Conservation (phyloP, 2,113 vertebrate genomes). For the Emberiza fucata region DNA sequence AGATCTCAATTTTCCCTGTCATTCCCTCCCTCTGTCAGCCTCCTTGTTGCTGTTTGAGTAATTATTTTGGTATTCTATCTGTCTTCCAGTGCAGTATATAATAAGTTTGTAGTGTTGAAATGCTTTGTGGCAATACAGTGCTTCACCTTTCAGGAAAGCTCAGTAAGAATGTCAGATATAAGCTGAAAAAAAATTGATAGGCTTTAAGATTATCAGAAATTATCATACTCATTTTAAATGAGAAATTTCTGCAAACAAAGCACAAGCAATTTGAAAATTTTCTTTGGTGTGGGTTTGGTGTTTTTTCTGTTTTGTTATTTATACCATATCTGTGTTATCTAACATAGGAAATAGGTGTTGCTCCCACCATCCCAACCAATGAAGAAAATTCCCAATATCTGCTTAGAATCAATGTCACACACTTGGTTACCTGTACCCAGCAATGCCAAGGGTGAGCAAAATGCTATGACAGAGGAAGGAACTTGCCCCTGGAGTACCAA, state of each 20-base stretch:
- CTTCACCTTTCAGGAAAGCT: not conserved
- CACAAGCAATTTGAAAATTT: not conserved
- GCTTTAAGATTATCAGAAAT: not conserved
- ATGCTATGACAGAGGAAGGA: not conserved
- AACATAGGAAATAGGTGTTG: not conserved
- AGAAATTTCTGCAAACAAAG: not conserved
- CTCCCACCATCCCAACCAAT: not conserved
- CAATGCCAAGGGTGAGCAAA: not conserved
- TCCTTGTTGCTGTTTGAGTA: not conserved
- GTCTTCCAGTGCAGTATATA: not conserved
- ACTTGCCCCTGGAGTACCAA: not conserved
- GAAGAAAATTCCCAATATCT: not conserved
- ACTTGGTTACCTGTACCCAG: not conserved
- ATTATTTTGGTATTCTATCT: not conserved
- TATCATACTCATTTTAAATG: not conserved
- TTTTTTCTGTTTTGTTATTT: not conserved
- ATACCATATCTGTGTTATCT: not conserved
- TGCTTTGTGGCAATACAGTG: not conserved
- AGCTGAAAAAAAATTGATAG: not conserved
- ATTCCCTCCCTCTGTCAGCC: not conserved
- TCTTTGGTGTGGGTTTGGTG: not conserved
- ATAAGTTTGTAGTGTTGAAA: not conserved
- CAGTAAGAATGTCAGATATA: not conserved
- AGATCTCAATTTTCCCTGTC: not conserved
- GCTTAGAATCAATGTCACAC: not conserved